These are phyloP conservation scores for Anas platyrhynchos DNA, from an alignment of 2,113 vertebrate genomes.

Conservation along the genomic window DNA sequence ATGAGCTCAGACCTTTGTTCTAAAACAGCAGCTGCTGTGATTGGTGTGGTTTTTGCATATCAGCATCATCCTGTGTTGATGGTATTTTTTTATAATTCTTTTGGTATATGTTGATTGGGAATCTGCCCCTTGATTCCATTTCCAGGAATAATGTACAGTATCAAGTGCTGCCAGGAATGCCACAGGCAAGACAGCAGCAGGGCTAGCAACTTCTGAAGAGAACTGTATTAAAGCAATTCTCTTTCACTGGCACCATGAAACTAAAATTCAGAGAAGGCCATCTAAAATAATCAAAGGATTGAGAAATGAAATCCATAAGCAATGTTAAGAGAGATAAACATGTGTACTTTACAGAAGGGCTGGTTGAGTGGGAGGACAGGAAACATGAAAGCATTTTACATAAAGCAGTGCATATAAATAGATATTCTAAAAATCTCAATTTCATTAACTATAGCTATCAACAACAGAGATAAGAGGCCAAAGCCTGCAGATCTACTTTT, in stretches of 20 bases:
- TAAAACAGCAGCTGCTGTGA: background rate
- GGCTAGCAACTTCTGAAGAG: constrained; percentile 54
- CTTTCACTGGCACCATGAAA: constrained; percentile 54
- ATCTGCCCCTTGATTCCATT: constrained; percentile 44
- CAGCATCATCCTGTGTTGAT: constrained; percentile 15
- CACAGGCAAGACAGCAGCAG: constrained; percentile 21
- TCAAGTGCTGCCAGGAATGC: constrained; percentile 38
- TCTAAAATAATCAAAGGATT: constrained; percentile 66
- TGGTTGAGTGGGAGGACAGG: constrained; percentile 35
- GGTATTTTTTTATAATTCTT: constrained; percentile 14
- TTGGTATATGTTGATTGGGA: constrained; percentile 55
- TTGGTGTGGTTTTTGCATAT: background rate
- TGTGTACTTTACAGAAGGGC: constrained; percentile 18
- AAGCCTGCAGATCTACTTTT: background rate
- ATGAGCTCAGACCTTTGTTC: background rate
- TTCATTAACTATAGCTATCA: constrained; percentile 36
- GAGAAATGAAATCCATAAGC: constrained; percentile 56
- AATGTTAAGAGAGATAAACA: constrained; percentile 55
- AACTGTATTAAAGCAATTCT: constrained; percentile 49
- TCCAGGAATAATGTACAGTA: constrained; percentile 43
- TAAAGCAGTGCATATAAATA: constrained; percentile 8
- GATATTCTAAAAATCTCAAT: constrained; percentile 12
- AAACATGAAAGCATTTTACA: constrained; percentile 52
- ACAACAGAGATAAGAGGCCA: constrained; percentile 4
- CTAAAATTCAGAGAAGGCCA: constrained; percentile 51